Conservation (phyloP, 2,888 invertebrate genomes). For the Invenusta paracnida region DNA sequence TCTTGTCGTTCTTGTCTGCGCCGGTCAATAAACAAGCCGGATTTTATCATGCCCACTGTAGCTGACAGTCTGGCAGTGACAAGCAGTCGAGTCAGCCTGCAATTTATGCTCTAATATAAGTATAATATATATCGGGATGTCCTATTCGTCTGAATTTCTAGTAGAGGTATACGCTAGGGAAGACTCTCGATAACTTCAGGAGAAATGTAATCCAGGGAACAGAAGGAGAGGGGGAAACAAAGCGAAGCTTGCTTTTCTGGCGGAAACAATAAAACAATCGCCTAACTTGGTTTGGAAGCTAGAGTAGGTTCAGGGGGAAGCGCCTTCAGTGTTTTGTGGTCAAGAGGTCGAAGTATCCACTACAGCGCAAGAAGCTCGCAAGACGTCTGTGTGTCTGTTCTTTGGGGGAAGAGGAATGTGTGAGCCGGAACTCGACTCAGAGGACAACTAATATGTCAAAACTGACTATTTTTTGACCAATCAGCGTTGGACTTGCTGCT, state of each 20-base stretch:
- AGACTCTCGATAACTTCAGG: too few species aligned
- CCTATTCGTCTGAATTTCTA: too few species aligned
- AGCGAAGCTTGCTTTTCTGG: too few species aligned
- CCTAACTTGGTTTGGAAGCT: too few species aligned
- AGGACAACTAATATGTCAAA: constrained; percentile 21
- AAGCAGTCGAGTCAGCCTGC: background rate
- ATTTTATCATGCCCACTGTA: constrained; percentile 12
- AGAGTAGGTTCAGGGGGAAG: too few species aligned
- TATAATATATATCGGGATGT: background rate
- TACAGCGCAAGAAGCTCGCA: background rate
- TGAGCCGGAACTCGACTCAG: constrained; percentile 16
- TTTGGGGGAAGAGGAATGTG: background rate
- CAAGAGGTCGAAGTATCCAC: background rate
- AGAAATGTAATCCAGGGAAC: too few species aligned
- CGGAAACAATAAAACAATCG: constrained; percentile 16
- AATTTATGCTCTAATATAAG: background rate
- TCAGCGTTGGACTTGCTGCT: background rate
- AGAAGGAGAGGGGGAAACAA: too few species aligned
- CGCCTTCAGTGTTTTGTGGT: too few species aligned
- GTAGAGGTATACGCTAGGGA: too few species aligned
- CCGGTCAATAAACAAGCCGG: constrained; percentile 17
- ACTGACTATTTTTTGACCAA: constrained; percentile 9
- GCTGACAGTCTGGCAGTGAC: constrained; percentile 25
- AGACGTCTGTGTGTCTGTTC: too few species aligned
- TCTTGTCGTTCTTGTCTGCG: constrained; percentile 6